phyloP scores from a whole-genome alignment of 2,113 vertebrate genomes.

The Tor tambroides region DNA sequence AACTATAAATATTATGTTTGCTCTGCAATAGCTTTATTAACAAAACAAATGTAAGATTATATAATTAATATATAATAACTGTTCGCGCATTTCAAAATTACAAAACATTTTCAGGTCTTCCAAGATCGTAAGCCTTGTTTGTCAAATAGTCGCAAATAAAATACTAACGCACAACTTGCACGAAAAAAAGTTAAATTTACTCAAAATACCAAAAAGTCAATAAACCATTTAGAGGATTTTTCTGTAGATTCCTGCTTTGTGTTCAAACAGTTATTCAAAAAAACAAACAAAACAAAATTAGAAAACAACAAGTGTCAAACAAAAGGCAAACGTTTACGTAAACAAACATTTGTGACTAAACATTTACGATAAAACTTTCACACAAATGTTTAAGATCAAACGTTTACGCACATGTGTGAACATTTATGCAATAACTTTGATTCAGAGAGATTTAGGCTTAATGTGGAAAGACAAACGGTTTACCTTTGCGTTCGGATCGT shows the following conservation, averaged over 20 bases:
- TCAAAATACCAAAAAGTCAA: too few species aligned
- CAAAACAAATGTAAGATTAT: not conserved
- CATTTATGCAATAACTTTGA: not conserved
- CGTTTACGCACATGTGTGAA: not conserved
- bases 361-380: too few species aligned
- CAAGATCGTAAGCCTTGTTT: too few species aligned
- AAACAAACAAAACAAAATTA: not conserved
- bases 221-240: not conserved
- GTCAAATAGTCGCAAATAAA: too few species aligned
- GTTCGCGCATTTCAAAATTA: too few species aligned
- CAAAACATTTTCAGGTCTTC: too few species aligned
- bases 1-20: not conserved
- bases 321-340: too few species aligned
- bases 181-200: too few species aligned
- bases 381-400: not conserved
- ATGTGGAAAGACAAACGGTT: not conserved
- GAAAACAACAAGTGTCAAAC: not conserved
- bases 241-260: too few species aligned
- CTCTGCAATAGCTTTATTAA: not conserved
- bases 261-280: not conserved
- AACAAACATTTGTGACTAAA: too few species aligned
- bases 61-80: too few species aligned
- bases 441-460: not conserved
- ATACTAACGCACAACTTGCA: too few species aligned
- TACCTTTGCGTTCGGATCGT: conserved; percentile 79